phyloP scores from a whole-genome alignment of 2,888 invertebrate species.

The Aplocera efformata region DNA sequence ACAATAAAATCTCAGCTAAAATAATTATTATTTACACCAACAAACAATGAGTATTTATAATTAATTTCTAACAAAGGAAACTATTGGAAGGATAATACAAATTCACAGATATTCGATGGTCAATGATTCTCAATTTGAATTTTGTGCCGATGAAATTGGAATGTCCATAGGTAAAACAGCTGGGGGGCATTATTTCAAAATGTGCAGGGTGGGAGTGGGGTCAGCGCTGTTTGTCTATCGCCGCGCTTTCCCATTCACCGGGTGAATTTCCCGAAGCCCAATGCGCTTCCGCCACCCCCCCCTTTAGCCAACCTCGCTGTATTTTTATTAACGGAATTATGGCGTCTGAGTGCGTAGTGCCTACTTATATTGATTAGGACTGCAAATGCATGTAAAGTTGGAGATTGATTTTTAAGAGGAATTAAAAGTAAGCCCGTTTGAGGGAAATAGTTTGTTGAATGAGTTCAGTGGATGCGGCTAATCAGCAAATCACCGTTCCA shows the following conservation, averaged over 20 bases:
- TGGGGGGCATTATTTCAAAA: conserved; percentile 73
- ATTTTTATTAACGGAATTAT: conserved; percentile 79
- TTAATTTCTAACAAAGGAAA: too few species aligned
- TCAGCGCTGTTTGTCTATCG: conserved; percentile 78
- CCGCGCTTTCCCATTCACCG: conserved; percentile 77
- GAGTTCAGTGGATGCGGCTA: not conserved
- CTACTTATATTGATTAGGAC: conserved; percentile 74
- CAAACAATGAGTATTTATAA: too few species aligned
- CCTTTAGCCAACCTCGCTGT: conserved; percentile 60
- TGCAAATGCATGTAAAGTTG: conserved; percentile 28
- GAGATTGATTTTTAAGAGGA: conserved; percentile 7
- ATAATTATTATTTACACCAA: too few species aligned
- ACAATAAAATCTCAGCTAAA: too few species aligned
- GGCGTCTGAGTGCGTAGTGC: conserved; percentile 68
- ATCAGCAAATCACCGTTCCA: too few species aligned
- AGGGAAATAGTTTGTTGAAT: conserved; percentile 10
- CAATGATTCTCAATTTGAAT: conserved; percentile 18
- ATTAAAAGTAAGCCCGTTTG: not conserved
- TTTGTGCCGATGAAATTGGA: conserved; percentile 39
- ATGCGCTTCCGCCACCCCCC: conserved; percentile 58
- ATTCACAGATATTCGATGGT: conserved; percentile 12
- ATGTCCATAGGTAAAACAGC: conserved; percentile 47
- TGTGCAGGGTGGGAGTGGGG: conserved; percentile 61
- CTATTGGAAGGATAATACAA: conserved; percentile 9
- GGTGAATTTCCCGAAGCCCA: conserved; percentile 78